A percentile compares a stretch with the other conserved stretches of the same genome.
Evolutionary conservation across 2,113 vertebrate genomes (phyloP).

Genomic region (Corythoichthys haematopterus): DNA sequence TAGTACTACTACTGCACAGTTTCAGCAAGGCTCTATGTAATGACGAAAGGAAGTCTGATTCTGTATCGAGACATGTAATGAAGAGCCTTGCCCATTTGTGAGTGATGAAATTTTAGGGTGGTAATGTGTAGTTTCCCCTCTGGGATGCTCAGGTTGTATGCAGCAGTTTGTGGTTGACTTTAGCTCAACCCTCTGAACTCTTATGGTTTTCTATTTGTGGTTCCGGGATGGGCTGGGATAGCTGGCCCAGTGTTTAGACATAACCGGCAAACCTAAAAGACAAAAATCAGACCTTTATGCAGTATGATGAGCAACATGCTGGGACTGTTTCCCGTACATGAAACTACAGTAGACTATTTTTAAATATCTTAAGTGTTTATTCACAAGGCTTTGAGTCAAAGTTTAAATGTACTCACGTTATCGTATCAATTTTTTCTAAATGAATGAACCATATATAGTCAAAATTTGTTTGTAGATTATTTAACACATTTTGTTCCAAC

Average conservation of each 20-base stretch:
- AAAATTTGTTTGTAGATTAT: neutral
- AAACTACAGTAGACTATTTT: slow-evolving; percentile 11
- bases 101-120: slow-evolving; percentile 13
- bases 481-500: neutral
- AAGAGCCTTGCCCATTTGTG: slow-evolving; percentile 10
- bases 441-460: slow-evolving; percentile 8
- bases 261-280: slow-evolving; percentile 28
- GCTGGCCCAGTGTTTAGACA: slow-evolving; percentile 22
- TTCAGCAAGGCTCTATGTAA: neutral
- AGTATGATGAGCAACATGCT: slow-evolving; percentile 22
- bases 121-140: slow-evolving; percentile 33
- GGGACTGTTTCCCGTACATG: slow-evolving; percentile 24
- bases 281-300: slow-evolving; percentile 35
- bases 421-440: slow-evolving; percentile 17
- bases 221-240: slow-evolving; percentile 45
- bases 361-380: slow-evolving; percentile 19
- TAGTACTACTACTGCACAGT: neutral
- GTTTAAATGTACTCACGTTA: slow-evolving; percentile 28
- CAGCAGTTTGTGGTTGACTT: slow-evolving; percentile 37
- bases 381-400: slow-evolving; percentile 16
- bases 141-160: slow-evolving; percentile 13
- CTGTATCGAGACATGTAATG: slow-evolving; percentile 2
- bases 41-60: neutral
- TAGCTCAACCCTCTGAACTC: slow-evolving; percentile 43
- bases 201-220: slow-evolving; percentile 46